Conservation (phyloP, 2,888 invertebrate genomes). For the Ametastegia equiseti region DNA sequence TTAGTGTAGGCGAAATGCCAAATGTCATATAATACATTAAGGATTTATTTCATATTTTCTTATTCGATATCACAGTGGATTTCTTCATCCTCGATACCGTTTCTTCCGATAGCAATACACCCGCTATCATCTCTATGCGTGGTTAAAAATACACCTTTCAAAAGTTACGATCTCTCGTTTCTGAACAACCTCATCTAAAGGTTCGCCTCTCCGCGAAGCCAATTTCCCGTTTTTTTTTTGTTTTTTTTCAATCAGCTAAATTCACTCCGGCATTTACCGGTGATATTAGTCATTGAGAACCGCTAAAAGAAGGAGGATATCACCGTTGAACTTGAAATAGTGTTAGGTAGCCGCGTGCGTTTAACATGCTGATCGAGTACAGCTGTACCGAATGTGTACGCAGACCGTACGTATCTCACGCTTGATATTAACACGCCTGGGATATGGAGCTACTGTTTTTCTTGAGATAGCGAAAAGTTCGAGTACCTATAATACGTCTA, state of each 20-base stretch:
- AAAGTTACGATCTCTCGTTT: background rate
- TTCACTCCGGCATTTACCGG: background rate
- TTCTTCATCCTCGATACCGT: background rate
- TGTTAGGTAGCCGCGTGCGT: constrained; percentile 1
- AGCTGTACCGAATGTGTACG: background rate
- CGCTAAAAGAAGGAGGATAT: background rate
- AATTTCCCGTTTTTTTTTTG: background rate
- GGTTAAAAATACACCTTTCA: background rate
- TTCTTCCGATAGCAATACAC: background rate
- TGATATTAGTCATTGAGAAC: background rate
- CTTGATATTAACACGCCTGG: background rate
- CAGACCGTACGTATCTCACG: background rate
- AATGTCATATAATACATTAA: constrained; percentile 32
- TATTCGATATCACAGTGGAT: background rate
- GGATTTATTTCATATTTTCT: background rate
- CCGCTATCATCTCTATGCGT: no score
- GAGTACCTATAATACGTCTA: background rate
- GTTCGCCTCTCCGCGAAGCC: background rate
- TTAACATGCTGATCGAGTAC: background rate
- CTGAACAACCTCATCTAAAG: background rate
- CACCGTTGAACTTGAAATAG: constrained; percentile 3
- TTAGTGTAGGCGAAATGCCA: constrained; percentile 34
- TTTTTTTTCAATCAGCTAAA: background rate
- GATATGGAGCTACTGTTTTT: background rate
- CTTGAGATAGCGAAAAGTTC: background rate